These are phyloP conservation scores for Orthonychiurus folsomi DNA, from an alignment of 2,888 invertebrate species.

Conservation along the genomic window DNA sequence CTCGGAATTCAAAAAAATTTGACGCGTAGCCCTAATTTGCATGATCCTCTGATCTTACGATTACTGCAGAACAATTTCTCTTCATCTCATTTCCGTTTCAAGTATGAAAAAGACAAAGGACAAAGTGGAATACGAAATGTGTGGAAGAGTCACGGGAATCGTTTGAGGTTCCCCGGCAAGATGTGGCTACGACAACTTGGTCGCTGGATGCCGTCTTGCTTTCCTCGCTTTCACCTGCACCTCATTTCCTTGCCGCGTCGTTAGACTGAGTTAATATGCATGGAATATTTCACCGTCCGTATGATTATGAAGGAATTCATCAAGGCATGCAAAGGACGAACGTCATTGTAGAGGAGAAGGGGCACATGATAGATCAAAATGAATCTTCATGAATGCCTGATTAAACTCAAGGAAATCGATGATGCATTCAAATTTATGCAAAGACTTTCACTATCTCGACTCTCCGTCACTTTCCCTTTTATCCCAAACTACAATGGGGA, in stretches of 20 bases:
- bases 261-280: slow-evolving; percentile 1
- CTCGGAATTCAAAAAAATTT: no score
- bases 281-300: not conserved
- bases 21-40: not conserved
- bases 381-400: slow-evolving; percentile 26
- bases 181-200: no score
- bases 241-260: not conserved
- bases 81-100: not conserved
- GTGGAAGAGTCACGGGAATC: no score
- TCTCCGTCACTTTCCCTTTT: slow-evolving; percentile 13
- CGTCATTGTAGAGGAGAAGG: not conserved
- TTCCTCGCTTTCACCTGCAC: not conserved
- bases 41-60: not conserved
- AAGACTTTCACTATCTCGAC: slow-evolving; percentile 17
- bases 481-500: no score
- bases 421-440: slow-evolving; percentile 30
- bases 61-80: not conserved
- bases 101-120: not conserved
- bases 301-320: slow-evolving; percentile 1
- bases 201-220: no score
- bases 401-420: slow-evolving; percentile 28
- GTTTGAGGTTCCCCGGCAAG: no score
- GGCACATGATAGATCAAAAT: slow-evolving; percentile 16
- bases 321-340: not conserved
- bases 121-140: not conserved